Base-by-base conservation (phyloP, 2,888 invertebrate genomes). In the Minunthozetes semirufus region DNA sequence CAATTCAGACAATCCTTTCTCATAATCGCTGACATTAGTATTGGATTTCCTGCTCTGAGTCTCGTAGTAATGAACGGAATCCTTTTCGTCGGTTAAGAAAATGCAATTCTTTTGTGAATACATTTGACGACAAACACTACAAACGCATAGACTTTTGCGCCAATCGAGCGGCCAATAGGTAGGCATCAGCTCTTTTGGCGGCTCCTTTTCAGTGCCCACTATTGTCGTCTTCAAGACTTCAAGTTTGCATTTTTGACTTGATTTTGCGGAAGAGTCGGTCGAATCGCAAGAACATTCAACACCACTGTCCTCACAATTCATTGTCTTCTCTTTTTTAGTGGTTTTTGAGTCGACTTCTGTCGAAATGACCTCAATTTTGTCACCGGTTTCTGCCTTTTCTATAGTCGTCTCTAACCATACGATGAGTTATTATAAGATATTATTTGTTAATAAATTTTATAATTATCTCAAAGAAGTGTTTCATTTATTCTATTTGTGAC, bases 81-180 rank as follows among this genome's bases (percentile, higher is more conserved):
- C 96, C 78, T 89, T 88, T 0, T 86, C 84, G 83, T 95, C 94
- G 42, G 88, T 84, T 70, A 97, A 84, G 82, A 89, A 96, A 74
- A 86, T 82, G 3, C 94, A 86, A 42, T 87, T 86, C 70, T 89
- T 84, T 27, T 87, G 86, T 80, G 87, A 86, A 81, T 95, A 96
- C 84, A 91, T 86, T 76, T 87, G 82, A 81, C 80, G 78, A 79
- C 86, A 86, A 6, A 79, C 75, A 15, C 77, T 61, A 80, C 86
- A 86, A 27, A 75, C 79, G 80, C 86, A 86, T 6, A 96, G 85
- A 76, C 88, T 87, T 73, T 87, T 86, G 56, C 95, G 87, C 89
- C 94, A 87, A 19, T 81, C 81, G 33, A 80, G 80, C 19, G 79
- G 79, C 82, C 82, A 83, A 78, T 83, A 85, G 25, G 81, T 79